Conservation (phyloP, 1,140 invertebrate genomes). For the Wasmannia auropunctata region DNA sequence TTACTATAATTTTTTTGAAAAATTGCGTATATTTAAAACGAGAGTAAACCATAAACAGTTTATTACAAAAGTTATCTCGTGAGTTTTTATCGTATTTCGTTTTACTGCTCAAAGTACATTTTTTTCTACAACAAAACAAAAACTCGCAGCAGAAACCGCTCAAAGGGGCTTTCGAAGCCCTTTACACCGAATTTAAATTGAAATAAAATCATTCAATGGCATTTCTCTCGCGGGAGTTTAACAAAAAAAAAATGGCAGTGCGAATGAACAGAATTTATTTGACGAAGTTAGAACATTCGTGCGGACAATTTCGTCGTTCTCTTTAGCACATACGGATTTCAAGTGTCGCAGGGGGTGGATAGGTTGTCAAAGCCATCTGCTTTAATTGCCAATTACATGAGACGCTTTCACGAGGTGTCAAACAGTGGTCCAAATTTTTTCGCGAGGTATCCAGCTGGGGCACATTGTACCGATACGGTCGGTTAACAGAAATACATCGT, state of each 20-base stretch:
- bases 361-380: slow-evolving; percentile 68
- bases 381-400: slow-evolving; percentile 73
- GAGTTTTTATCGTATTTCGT: slow-evolving; percentile 2
- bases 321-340: slow-evolving; percentile 63
- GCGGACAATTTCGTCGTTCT: slow-evolving; percentile 56
- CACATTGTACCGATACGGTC: background rate
- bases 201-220: slow-evolving; percentile 45
- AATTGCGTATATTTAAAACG: background rate
- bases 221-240: background rate
- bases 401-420: slow-evolving; percentile 55
- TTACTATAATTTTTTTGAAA: background rate
- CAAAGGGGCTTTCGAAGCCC: background rate
- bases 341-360: slow-evolving; percentile 28
- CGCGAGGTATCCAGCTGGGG: slow-evolving; percentile 21
- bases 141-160: background rate
- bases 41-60: background rate
- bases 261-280: slow-evolving; percentile 68
- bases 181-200: slow-evolving; percentile 34
- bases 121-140: slow-evolving; percentile 22
- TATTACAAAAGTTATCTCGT: slow-evolving; percentile 2
- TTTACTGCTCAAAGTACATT: slow-evolving; percentile 21
- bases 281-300: slow-evolving; percentile 40
- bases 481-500: slow-evolving; percentile 8
- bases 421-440: slow-evolving; percentile 42
- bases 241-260: slow-evolving; percentile 46